Percentiles rank a stretch among this genome's conserved stretches.
phyloP scores from a whole-genome alignment of 1,140 invertebrate species.

The Teleogryllus occipitalis region DNA sequence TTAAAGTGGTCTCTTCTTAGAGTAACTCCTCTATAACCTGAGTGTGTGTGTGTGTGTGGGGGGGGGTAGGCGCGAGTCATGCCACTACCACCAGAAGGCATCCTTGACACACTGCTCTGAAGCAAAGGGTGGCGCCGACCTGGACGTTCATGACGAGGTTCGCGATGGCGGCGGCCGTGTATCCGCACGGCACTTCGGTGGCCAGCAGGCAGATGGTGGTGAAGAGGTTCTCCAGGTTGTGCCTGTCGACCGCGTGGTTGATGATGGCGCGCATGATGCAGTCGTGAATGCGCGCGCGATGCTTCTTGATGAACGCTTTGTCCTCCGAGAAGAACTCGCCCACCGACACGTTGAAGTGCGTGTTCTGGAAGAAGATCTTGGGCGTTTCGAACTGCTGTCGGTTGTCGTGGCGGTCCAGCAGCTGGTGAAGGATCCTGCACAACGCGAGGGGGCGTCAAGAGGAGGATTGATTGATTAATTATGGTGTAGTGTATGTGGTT shows the following conservation, averaged over 20 bases:
- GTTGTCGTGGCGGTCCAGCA: slow-evolving; percentile 46
- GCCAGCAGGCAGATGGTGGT: slow-evolving; percentile 43
- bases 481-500: no score
- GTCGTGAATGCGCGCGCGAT: slow-evolving; percentile 42
- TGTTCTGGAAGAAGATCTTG: slow-evolving; percentile 42
- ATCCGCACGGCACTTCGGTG: slow-evolving; percentile 47
- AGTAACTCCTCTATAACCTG: no score
- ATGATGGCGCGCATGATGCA: slow-evolving; percentile 39
- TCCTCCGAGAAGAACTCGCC: slow-evolving; percentile 36
- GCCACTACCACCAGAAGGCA: neutral
- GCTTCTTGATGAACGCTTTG: slow-evolving; percentile 39
- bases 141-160: slow-evolving; percentile 49
- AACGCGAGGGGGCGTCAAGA: neutral
- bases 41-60: no score
- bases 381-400: slow-evolving; percentile 39
- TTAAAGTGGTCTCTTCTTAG: no score
- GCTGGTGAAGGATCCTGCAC: slow-evolving; percentile 41
- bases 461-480: no score
- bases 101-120: slow-evolving; percentile 27
- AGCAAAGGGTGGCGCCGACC: slow-evolving; percentile 35
- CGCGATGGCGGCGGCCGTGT: slow-evolving; percentile 43
- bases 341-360: slow-evolving; percentile 35
- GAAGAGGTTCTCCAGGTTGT: slow-evolving; percentile 39
- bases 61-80: no score
- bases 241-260: slow-evolving; percentile 32